Percentiles rank a stretch among this genome's conserved stretches.
Evolutionary conservation across 92 coral and sea anemone genomes (phyloP).

Genomic region (Desmophyllum pertusum): DNA sequence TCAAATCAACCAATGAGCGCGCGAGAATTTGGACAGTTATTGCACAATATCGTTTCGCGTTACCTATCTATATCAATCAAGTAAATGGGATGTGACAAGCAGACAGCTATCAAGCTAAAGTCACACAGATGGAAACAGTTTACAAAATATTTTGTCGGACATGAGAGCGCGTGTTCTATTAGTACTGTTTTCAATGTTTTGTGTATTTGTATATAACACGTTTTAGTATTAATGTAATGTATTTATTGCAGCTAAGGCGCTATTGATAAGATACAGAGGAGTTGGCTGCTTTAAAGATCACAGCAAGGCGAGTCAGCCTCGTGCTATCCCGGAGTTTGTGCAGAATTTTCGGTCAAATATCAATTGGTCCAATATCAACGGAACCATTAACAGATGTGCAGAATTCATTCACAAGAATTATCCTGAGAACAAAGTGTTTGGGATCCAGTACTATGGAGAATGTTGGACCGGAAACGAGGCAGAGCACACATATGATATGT

Average conservation of each 20-base stretch:
- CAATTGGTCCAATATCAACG: conserved; percentile 50
- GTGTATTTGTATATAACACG: not conserved
- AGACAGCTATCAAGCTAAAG: too few relatives aligned
- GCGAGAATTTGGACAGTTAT: too few relatives aligned
- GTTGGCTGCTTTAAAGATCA: conserved; percentile 63
- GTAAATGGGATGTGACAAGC: too few relatives aligned
- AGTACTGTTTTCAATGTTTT: too few relatives aligned
- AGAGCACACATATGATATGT: conserved; percentile 27
- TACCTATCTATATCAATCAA: too few relatives aligned
- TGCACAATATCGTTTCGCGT: too few relatives aligned
- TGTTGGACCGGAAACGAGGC: conserved; percentile 65
- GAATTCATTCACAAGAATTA: conserved; percentile 38
- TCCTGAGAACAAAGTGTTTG: conserved; percentile 51
- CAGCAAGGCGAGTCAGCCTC: too few relatives aligned
- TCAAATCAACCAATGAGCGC: too few relatives aligned
- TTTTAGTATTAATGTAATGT: not conserved
- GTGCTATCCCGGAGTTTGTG: conserved; percentile 34
- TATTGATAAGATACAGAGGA: conserved; percentile 40
- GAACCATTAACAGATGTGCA: conserved; percentile 58
- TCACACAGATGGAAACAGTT: too few relatives aligned
- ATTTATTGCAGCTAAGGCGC: conserved; percentile 5
- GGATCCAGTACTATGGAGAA: conserved; percentile 61
- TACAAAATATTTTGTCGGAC: too few relatives aligned
- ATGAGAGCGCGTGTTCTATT: too few relatives aligned
- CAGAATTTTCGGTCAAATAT: conserved; percentile 43